Evolutionary conservation across 2,797 vertebrate species (phyloP), one percentile per base, ranked within the genome.

Genomic region (Sebastes baramenuke): DNA sequence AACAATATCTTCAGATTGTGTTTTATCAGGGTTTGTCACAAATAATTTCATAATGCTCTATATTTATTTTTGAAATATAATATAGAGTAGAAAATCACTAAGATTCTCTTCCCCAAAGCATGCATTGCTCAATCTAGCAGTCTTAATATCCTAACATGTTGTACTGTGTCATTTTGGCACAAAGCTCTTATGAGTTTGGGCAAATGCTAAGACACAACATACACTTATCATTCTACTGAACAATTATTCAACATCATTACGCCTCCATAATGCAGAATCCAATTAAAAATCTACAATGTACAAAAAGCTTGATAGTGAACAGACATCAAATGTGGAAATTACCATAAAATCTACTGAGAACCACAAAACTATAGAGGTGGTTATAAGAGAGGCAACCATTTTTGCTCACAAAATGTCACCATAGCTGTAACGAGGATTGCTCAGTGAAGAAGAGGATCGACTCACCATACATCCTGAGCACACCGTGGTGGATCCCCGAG

Each of bases 401-500:
- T 42, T 29, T 38, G 5, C 7, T 54, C 11, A 38, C n/a, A 55
- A 54, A 76, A 49, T 49, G 5, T 73, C 16, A 13, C 20, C 18
- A 25, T 11, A 59, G 73, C 32, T 55, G n/a, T 20, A 56, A 54
- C 5, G 16, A 38, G 5, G 24, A 20, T 36, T 49, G 24, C 16
- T 58, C 8, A 34, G 16, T 6, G 8, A 72, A 67, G 54, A 24
- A 71, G 32, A 73, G 7, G 8, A 82, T 34, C 5, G 49, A 76
- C 92, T 88, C 62, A 94, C 93, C 84, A 3, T 93, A 90, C 92
- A 94, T 91, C 78, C 87, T 87, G 25, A 94, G 91, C 9, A 46
- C 81, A 29, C 93, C 92, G 2, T 73, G 87, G 34, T 93, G 92
- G 75, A 94, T 93, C 71, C 79, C 88, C 0, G 76, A 87, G 38